phyloP scores from a whole-genome alignment of 1,140 invertebrate genomes.

The Archivesica marissinica region DNA sequence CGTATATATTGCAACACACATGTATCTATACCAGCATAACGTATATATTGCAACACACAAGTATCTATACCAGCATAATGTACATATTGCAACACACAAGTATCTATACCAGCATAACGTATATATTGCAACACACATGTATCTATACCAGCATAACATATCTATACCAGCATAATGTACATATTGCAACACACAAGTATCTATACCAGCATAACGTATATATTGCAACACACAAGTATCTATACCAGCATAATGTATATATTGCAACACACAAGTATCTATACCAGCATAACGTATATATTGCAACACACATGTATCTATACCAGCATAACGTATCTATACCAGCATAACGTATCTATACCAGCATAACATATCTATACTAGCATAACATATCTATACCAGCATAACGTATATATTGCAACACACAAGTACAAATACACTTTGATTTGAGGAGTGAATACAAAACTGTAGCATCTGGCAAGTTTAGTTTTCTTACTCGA shows the following conservation, averaged over 20 bases:
- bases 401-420: slow-evolving; percentile 14
- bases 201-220: slow-evolving; percentile 19
- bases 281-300: no score
- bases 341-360: slow-evolving; percentile 9
- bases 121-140: neutral
- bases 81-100: no score
- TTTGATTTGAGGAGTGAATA: neutral
- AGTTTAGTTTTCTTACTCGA: no score
- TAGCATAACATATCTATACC: slow-evolving; percentile 1
- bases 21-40: slow-evolving; percentile 16
- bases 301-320: no score
- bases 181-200: no score
- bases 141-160: slow-evolving; percentile 23
- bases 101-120: slow-evolving; percentile 19
- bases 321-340: neutral
- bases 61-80: no score
- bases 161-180: no score
- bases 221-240: neutral
- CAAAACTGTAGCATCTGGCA: neutral
- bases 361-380: slow-evolving; percentile 12
- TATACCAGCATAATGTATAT: slow-evolving; percentile 15
- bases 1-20: neutral
- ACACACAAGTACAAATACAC: neutral
- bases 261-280: no score
- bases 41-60: neutral